These are phyloP conservation scores for Mizuhopecten yessoensis DNA, from an alignment of 1,140 invertebrate genomes.

Conservation along the genomic window DNA sequence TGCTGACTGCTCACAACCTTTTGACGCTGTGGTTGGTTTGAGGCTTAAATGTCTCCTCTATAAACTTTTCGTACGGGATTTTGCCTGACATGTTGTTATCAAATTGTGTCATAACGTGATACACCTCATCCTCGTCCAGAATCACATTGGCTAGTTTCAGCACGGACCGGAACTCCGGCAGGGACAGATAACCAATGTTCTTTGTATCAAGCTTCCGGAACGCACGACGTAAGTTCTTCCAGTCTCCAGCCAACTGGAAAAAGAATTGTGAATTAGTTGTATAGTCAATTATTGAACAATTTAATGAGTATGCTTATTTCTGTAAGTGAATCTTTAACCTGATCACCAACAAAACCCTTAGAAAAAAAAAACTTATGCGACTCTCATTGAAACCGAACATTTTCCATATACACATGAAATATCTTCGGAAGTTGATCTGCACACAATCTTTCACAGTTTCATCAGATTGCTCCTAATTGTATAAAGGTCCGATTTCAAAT, in stretches of 20 bases:
- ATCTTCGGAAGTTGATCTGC: no score
- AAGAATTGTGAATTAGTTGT: neutral
- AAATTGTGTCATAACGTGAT: constrained; percentile 81
- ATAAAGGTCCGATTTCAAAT: no score
- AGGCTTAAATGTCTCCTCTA: constrained; percentile 80
- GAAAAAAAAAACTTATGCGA: no score
- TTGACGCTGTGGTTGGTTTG: constrained; percentile 74
- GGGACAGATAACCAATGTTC: constrained; percentile 78
- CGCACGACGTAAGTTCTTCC: constrained; percentile 82
- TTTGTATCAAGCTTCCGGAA: constrained; percentile 81
- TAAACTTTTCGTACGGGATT: constrained; percentile 81
- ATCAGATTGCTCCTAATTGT: no score
- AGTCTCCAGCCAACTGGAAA: constrained; percentile 80
- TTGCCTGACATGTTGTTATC: constrained; percentile 80
- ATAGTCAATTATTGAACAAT: no score
- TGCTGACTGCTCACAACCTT: constrained; percentile 56
- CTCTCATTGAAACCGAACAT: no score
- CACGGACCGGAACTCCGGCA: constrained; percentile 81
- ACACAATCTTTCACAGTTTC: no score
- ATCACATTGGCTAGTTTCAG: constrained; percentile 81
- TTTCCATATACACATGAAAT: no score
- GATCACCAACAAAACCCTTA: no score
- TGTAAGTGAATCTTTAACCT: no score
- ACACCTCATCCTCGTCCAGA: constrained; percentile 82
- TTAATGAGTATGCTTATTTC: no score